These are phyloP conservation scores for Phymatocera aterrima DNA, from an alignment of 2,888 invertebrate species.

Conservation along the genomic window DNA sequence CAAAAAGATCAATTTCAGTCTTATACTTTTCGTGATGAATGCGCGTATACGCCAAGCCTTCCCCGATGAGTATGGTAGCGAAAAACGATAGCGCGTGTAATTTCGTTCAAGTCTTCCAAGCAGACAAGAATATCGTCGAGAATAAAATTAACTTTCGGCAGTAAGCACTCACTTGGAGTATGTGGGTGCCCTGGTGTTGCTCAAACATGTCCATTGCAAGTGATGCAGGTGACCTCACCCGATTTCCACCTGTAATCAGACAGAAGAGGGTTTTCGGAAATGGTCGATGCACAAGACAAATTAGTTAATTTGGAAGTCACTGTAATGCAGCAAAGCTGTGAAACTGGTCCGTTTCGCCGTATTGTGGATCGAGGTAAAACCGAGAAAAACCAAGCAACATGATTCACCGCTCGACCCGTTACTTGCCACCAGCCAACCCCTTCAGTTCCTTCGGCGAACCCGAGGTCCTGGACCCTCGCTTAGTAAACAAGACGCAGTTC, in stretches of 20 bases:
- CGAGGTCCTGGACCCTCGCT: conserved; percentile 60
- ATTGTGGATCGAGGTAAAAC: background rate
- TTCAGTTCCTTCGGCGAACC: conserved; percentile 54
- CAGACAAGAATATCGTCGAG: background rate
- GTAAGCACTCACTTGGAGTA: conserved; percentile 87
- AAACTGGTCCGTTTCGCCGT: background rate
- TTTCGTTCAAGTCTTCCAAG: too few relatives aligned
- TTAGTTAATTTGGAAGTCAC: background rate
- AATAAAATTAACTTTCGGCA: background rate
- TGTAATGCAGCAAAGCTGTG: background rate
- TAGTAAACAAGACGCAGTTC: conserved; percentile 69
- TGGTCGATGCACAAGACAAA: background rate
- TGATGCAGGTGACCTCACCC: conserved; percentile 83
- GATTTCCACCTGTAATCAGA: conserved; percentile 83
- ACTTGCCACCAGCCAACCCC: conserved; percentile 57
- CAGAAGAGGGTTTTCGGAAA: background rate
- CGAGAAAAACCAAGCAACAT: conserved; percentile 12
- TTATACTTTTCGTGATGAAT: background rate
- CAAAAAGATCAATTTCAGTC: conserved; percentile 12
- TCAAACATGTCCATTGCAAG: conserved; percentile 94
- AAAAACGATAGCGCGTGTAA: background rate
- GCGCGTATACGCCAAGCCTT: background rate
- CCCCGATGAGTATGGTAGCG: background rate
- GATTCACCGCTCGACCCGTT: conserved; percentile 46
- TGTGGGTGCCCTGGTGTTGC: conserved; percentile 98